phyloP scores from a whole-genome alignment of 2,113 vertebrate genomes.

The Oncorhynchus nerka region DNA sequence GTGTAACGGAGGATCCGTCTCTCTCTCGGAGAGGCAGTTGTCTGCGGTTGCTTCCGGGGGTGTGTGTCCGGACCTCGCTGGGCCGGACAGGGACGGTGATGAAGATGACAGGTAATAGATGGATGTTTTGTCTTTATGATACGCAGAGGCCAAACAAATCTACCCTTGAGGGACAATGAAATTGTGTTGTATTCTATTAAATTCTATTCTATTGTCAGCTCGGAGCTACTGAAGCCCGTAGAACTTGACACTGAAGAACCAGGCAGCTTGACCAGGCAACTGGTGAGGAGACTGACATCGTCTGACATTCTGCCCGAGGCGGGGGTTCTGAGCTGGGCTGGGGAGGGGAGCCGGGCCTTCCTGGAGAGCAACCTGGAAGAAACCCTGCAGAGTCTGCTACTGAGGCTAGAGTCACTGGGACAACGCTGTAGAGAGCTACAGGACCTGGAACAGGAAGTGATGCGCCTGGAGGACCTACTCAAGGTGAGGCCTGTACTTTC shows the following conservation, averaged over 20 bases:
- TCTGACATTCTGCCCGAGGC: conserved; percentile 69
- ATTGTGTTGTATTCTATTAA: too few relatives aligned
- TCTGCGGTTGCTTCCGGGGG: conserved; percentile 52
- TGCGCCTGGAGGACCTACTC: conserved; percentile 91
- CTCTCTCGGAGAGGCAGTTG: conserved; percentile 61
- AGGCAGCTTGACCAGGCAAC: conserved; percentile 90
- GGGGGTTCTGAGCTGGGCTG: conserved; percentile 74
- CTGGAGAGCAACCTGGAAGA: conserved; percentile 91
- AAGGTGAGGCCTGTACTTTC: conserved; percentile 74
- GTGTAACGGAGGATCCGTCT: conserved; percentile 43
- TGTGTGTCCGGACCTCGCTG: conserved; percentile 73
- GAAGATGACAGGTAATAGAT: too few relatives aligned
- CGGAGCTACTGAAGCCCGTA: conserved; percentile 82
- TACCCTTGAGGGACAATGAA: too few relatives aligned
- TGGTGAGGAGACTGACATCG: conserved; percentile 91
- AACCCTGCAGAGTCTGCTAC: conserved; percentile 85
- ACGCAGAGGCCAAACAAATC: too few relatives aligned
- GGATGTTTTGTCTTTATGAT: too few relatives aligned
- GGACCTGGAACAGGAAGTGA: conserved; percentile 91
- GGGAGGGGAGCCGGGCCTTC: conserved; percentile 82
- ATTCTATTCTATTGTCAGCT: too few relatives aligned
- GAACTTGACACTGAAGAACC: conserved; percentile 88
- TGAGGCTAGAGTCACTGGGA: conserved; percentile 85
- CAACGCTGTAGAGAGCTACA: conserved; percentile 91
- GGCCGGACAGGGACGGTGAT: conserved; percentile 79